phyloP scores from a whole-genome alignment of 1,140 invertebrate species.

The Caenorhabditis inopinata region DNA sequence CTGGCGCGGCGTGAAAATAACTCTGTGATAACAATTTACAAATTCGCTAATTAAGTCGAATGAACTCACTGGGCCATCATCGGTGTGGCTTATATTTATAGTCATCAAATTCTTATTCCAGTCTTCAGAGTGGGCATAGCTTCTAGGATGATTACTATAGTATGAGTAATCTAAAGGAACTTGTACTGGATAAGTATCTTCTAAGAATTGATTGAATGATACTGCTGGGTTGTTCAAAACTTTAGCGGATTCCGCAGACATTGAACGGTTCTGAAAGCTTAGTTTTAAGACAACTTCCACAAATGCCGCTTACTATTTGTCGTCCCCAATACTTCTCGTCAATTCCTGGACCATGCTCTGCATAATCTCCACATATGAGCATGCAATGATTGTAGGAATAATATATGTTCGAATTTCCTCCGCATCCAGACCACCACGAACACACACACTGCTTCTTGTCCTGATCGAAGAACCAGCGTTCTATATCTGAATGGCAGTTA shows the following conservation, averaged over 20 bases:
- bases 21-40: too few species aligned
- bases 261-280: neutral
- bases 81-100: neutral
- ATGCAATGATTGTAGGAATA: slow-evolving; percentile 54
- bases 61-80: neutral
- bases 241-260: slow-evolving; percentile 9
- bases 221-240: slow-evolving; percentile 21
- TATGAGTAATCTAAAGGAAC: slow-evolving; percentile 20
- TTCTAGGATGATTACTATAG: neutral
- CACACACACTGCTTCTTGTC: slow-evolving; percentile 50
- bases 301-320: slow-evolving; percentile 7
- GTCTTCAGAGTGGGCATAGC: neutral
- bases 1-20: neutral
- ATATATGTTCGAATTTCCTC: slow-evolving; percentile 51
- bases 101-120: neutral
- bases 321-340: slow-evolving; percentile 43
- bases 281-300: neutral
- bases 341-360: slow-evolving; percentile 35
- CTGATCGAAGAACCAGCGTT: slow-evolving; percentile 53
- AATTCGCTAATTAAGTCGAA: neutral
- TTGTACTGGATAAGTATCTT: slow-evolving; percentile 17
- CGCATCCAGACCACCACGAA: slow-evolving; percentile 52
- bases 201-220: neutral
- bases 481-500: slow-evolving; percentile 46
- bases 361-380: slow-evolving; percentile 52